These are phyloP conservation scores for Glyptemys insculpta DNA, from an alignment of 2,797 vertebrate genomes.

Conservation along the genomic window DNA sequence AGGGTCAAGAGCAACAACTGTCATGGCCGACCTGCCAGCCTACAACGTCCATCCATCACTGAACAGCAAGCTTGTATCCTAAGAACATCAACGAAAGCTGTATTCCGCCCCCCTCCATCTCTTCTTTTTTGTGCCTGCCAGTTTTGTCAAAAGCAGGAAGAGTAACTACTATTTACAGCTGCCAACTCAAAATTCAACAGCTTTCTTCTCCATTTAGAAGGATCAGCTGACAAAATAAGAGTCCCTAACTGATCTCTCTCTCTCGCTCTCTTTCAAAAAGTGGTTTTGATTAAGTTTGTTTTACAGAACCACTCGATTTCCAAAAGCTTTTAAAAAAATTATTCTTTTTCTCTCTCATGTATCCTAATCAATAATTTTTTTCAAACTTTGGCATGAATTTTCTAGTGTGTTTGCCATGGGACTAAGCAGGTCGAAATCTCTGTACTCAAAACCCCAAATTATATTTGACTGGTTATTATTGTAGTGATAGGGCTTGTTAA, in stretches of 20 bases:
- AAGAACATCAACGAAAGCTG: background rate
- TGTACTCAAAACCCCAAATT: background rate
- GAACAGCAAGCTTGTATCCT: background rate
- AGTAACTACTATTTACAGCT: background rate
- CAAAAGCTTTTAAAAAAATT: background rate
- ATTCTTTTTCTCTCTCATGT: background rate
- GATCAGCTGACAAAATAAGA: background rate
- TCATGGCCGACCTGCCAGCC: rapidly evolving
- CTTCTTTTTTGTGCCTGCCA: background rate
- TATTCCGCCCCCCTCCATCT: background rate
- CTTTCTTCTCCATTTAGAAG: background rate
- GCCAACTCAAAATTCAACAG: background rate
- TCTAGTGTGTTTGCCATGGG: background rate
- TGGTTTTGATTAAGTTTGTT: rapidly evolving
- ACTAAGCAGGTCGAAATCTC: background rate
- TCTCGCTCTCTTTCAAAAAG: background rate
- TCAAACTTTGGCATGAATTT: background rate
- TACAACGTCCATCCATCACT: rapidly evolving
- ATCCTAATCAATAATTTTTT: background rate
- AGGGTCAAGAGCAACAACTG: background rate
- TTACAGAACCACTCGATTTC: background rate
- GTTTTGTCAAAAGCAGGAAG: background rate
- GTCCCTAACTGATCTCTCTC: background rate
- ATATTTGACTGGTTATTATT: rapidly evolving
- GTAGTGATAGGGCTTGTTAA: background rate